Base-by-base conservation (phyloP, 2,888 invertebrate species). In the Drosophila ustulata region DNA sequence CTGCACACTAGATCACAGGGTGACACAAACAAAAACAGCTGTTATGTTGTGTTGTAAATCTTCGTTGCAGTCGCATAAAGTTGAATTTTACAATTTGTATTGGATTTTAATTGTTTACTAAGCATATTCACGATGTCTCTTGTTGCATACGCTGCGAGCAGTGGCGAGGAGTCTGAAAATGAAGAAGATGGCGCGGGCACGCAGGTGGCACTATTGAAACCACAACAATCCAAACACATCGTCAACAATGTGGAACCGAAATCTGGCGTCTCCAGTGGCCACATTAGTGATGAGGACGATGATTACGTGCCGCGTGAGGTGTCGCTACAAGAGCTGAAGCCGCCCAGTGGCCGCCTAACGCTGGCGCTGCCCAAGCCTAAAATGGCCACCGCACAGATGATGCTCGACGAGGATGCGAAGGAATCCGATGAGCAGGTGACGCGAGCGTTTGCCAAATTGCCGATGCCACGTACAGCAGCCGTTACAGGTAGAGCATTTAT, bases 91-190 rank as follows among this genome's bases (percentile, higher is more conserved):
- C 39, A 23, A 11, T 26, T 32, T 6, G 43, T 47, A 25, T 25
- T n/a, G 25, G 8, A 32, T 13, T 11, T 2, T 3, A 51, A 9
- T 1, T 23, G 5, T 23, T 37, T 53, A 5, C 41, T 59, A 45
- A 18, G 9, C 2, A 50, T 43, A 30, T 26, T 51, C 26, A 68
- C 23, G 25, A 95, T 95, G 95, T 94, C 95, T 47, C 92, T 95
- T 81, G 95, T 95, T 43, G 94, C 94, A 0, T 95, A 95, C 73
- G 95, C 93, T 30, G 93, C 94, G 25, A 93, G 93, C 57, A 93
- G 93, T 71, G 93, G 90, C 46, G 93, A 93, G 56, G 90, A 91
- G 18, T 90, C 89, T 0, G 90, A 90, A 0, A 69, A 57, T 47
- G 89, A 88, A 45, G 87, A 86, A 87, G 92, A 59, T 1, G 23